These are phyloP conservation scores for Megaceryle torquata DNA, from an alignment of 2,113 vertebrate species.

Conservation along the genomic window DNA sequence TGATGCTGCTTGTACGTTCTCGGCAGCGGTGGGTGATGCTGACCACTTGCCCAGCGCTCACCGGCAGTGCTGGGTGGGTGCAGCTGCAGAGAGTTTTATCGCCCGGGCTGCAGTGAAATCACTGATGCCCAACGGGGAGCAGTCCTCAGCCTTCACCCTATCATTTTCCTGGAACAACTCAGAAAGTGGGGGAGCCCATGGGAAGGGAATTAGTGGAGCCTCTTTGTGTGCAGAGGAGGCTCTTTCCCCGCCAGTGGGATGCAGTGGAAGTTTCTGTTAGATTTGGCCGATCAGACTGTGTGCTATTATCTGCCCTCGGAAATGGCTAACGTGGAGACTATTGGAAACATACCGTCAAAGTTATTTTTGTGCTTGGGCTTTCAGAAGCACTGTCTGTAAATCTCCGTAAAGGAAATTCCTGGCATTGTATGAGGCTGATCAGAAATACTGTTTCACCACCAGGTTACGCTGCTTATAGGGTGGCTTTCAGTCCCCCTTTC, in stretches of 20 bases:
- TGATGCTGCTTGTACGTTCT: rapidly evolving
- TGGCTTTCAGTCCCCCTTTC: background rate
- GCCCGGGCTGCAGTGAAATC: background rate
- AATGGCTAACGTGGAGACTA: background rate
- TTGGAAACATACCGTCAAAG: conserved; percentile 27
- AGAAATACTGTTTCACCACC: background rate
- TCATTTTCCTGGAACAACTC: background rate
- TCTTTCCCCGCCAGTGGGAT: background rate
- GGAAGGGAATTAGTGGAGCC: background rate
- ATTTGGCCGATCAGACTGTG: background rate
- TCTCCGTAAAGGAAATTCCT: conserved; percentile 49
- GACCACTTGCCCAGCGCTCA: background rate
- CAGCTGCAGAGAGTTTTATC: background rate
- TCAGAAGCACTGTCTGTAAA: conserved; percentile 20
- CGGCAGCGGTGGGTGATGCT: background rate
- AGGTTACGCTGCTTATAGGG: background rate
- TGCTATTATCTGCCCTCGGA: conserved; percentile 22
- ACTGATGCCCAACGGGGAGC: background rate
- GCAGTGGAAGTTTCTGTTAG: conserved; percentile 6
- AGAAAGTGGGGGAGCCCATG: background rate
- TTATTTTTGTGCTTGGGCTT: conserved; percentile 44
- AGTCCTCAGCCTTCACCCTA: background rate
- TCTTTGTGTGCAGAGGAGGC: background rate
- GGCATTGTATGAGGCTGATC: conserved; percentile 50
- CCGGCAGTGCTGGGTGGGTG: background rate